phyloP scores from a whole-genome alignment of 2,113 vertebrate genomes.

The Pardalotus punctatus region DNA sequence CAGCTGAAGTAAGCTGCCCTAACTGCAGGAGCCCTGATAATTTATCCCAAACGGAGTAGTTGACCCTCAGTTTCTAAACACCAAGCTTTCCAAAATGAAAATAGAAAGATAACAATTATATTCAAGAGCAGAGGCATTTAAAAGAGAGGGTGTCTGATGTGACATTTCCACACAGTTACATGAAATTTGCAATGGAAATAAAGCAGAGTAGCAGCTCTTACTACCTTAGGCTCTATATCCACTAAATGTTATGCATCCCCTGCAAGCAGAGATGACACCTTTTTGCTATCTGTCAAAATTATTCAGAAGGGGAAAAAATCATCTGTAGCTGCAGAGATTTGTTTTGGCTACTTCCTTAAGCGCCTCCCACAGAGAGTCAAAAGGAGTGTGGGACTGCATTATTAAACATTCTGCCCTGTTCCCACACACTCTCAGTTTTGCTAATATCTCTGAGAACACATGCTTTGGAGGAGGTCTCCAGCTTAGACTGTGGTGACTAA shows the following conservation, averaged over 20 bases:
- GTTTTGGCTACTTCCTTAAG: background rate
- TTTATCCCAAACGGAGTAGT: background rate
- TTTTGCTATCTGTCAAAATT: background rate
- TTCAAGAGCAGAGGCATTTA: background rate
- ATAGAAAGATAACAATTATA: background rate
- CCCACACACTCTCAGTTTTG: background rate
- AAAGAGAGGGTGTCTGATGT: background rate
- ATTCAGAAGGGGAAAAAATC: background rate
- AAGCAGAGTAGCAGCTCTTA: background rate
- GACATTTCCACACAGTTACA: background rate
- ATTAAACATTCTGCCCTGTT: background rate
- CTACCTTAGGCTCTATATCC: background rate
- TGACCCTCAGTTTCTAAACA: background rate
- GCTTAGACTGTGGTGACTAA: background rate
- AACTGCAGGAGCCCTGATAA: background rate
- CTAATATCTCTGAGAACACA: background rate
- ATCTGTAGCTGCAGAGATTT: background rate
- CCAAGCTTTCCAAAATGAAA: background rate
- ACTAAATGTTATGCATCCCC: background rate
- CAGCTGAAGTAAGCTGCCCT: background rate
- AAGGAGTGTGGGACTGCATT: background rate
- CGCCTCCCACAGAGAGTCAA: background rate
- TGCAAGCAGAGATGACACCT: background rate
- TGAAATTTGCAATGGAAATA: conserved; percentile 38
- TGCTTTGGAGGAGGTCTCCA: background rate